Base-by-base conservation (phyloP, 2,797 vertebrate genomes). In the Dendrocincla fuliginosa region DNA sequence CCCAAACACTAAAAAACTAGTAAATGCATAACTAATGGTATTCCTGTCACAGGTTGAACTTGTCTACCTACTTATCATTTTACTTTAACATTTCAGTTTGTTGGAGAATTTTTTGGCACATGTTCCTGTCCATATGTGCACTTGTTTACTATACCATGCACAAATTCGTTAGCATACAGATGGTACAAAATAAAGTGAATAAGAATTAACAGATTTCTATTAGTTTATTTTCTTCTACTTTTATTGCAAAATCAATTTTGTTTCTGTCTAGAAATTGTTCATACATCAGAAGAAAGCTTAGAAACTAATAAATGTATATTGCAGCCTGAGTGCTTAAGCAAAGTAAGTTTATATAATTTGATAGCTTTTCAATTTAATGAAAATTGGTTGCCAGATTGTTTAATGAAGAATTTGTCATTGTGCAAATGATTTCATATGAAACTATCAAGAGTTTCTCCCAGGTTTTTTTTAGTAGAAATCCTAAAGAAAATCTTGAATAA, bases 271-370 rank as follows among this genome's bases (percentile, higher is more conserved):
- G 84, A 90, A 88, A 89, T 74, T 88, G 39, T 93, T 93, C 47
- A 96, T 60, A 90, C 25, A 78, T 81, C 49, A 84, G 50, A 94
- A 93, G 46, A 93, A 83, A 83, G 70, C 13, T 93, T 63, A 92
- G 30, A 33, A 90, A 46, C 42, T 80, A 80, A 77, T 90, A 90
- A 92, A 92, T 47, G 55, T 63, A 79, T 60, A 84, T 84, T 75
- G 57, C 44, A 86, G 52, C 28, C 52, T 61, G 5, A 80, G 16
- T 63, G 24, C 20, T 70, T 80, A 84, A 77, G 35, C 32, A 78
- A 53, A 91, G 35, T 93, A 89, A 91, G 92, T 67, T 35, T 85
- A 60, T 93, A 33, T 57, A 91, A 88, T 90, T 94, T 96, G 91
- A 91, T 57, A 83, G 57, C 39, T 61, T 75, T 77, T 67, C 50